phyloP scores from a whole-genome alignment of 1,140 invertebrate species.

The Euwallacea similis region DNA sequence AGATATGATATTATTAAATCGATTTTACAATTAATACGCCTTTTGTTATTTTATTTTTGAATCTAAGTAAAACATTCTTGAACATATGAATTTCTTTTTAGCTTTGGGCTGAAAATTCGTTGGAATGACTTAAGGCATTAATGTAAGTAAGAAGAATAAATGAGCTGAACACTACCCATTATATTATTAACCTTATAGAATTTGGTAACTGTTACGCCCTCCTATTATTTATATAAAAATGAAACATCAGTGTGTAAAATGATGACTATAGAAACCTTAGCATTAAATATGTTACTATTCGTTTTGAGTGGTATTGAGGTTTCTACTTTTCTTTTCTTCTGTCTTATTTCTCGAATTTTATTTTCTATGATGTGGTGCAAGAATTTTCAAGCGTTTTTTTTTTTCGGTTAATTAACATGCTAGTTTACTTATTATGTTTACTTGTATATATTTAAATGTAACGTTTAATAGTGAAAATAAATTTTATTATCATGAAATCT shows the following conservation, averaged over 20 bases:
- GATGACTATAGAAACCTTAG: slow-evolving; percentile 33
- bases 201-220: slow-evolving; percentile 37
- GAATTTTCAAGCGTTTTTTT: slow-evolving; percentile 30
- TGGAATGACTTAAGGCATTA: slow-evolving; percentile 26
- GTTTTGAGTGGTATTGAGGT: background rate
- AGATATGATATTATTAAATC: background rate
- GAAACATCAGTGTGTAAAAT: slow-evolving; percentile 40
- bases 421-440: slow-evolving; percentile 18
- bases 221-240: slow-evolving; percentile 32
- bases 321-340: background rate
- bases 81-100: slow-evolving; percentile 44
- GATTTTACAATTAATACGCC: background rate
- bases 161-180: slow-evolving; percentile 33
- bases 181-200: slow-evolving; percentile 45
- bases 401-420: slow-evolving; percentile 12
- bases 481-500: slow-evolving; percentile 30
- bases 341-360: slow-evolving; percentile 16
- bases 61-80: slow-evolving; percentile 1
- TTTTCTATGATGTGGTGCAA: slow-evolving; percentile 18
- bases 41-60: slow-evolving; percentile 7
- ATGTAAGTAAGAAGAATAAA: slow-evolving; percentile 37
- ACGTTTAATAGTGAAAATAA: slow-evolving; percentile 35
- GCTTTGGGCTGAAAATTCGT: slow-evolving; percentile 48
- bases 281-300: slow-evolving; percentile 36
- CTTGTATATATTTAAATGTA: slow-evolving; percentile 37